Conservation (phyloP, 2,888 invertebrate species). For the Deladenus siricidicola region DNA sequence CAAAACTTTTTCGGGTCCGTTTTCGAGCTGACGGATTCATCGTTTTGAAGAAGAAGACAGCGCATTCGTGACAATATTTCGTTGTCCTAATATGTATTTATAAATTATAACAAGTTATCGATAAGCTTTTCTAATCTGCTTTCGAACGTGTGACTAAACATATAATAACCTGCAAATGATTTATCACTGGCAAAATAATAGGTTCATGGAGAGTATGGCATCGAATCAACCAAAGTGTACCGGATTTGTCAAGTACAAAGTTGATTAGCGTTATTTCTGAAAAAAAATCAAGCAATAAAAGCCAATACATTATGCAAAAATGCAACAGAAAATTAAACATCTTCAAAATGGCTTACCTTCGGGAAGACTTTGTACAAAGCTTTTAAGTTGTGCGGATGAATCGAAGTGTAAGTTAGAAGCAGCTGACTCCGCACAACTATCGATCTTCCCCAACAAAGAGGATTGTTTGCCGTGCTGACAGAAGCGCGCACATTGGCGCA, state of each 20-base stretch:
- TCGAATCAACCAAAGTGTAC: constrained; percentile 10
- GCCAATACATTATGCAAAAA: not conserved
- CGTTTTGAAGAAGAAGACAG: constrained; percentile 8
- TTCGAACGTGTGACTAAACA: not conserved
- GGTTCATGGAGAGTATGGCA: constrained; percentile 17
- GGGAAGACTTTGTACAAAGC: not conserved
- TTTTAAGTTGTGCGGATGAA: not conserved
- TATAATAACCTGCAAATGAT: constrained; percentile 3
- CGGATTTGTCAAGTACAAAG: constrained; percentile 6
- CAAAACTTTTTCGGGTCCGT: constrained; percentile 8
- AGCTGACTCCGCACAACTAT: too few relatives aligned
- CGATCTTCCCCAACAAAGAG: too few relatives aligned
- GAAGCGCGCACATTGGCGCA: constrained; percentile 15
- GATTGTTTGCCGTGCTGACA: not conserved
- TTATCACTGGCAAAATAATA: constrained; percentile 6
- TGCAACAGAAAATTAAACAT: too few relatives aligned
- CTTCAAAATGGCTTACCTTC: not conserved
- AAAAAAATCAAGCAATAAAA: too few relatives aligned
- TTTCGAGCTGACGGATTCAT: constrained; percentile 10
- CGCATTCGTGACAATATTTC: constrained; percentile 11
- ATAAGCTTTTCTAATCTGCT: not conserved
- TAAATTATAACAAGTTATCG: not conserved
- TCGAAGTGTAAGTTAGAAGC: not conserved
- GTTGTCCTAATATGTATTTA: constrained; percentile 2
- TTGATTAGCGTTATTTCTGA: constrained; percentile 15